A percentile compares a stretch with the other conserved stretches of the same genome.
phyloP scores from a whole-genome alignment of 2,888 invertebrate species.

The Pelosia muscerda region DNA sequence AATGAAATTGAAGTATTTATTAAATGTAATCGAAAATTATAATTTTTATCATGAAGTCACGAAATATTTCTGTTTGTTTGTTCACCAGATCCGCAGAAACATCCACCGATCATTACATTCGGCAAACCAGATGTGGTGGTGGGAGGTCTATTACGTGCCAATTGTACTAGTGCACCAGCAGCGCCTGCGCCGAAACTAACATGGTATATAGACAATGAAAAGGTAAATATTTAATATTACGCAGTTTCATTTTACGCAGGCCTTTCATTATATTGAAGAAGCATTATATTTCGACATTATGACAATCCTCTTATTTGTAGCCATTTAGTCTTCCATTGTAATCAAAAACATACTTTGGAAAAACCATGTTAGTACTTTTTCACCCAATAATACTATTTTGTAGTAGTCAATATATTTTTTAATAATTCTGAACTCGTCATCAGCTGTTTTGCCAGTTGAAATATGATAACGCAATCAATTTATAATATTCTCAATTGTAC shows the following conservation, averaged over 20 bases:
- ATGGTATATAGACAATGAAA: constrained; percentile 92
- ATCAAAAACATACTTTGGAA: too few species aligned
- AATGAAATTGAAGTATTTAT: too few species aligned
- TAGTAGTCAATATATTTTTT: too few species aligned
- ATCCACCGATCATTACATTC: constrained; percentile 90
- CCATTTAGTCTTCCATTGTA: too few species aligned
- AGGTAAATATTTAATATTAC: constrained; percentile 76
- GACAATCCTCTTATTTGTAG: not conserved
- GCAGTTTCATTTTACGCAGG: not conserved
- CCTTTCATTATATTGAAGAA: not conserved
- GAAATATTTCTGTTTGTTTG: too few species aligned
- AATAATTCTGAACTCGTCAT: too few species aligned
- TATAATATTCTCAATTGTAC: not conserved
- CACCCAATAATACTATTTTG: too few species aligned
- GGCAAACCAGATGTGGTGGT: constrained; percentile 90
- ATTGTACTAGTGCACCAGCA: constrained; percentile 91
- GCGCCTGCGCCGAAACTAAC: constrained; percentile 91
- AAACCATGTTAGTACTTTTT: too few species aligned
- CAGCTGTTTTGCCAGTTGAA: too few species aligned
- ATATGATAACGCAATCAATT: not conserved
- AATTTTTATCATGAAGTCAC: too few species aligned
- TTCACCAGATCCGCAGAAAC: constrained; percentile 88
- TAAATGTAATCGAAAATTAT: too few species aligned
- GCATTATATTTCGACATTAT: not conserved
- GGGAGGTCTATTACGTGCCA: constrained; percentile 90